Base-by-base conservation (phyloP, 2,113 vertebrate species). In the Coracopsis vasa region DNA sequence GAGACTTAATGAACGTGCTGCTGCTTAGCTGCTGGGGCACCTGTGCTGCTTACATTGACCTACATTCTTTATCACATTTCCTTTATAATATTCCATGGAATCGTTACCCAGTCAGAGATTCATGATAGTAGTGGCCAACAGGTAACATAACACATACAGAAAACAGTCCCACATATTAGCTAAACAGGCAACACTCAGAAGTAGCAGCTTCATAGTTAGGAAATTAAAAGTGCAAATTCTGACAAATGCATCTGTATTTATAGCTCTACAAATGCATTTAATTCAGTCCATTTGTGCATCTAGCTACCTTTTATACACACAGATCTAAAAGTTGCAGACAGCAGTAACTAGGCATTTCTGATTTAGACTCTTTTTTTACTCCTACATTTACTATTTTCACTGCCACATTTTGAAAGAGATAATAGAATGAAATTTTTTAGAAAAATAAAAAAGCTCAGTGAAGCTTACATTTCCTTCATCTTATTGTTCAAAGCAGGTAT, bases 401-500 rank as follows among this genome's bases (percentile, higher is more conserved):
- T 45, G 31, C 24, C 44, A 44, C 12, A 50, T 45, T 91, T 90
- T 65, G 67, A 74, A 84, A 58, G 24, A 86, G 9, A 66, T n/a
- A 79, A 62, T 47, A 51, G 19, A 51, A 73, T 61, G 14, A 65
- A 92, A 39, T 8, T 81, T 69, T 69, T 51, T 77, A 90, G 81
- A 87, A 64, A 74, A 85, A 93, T 77, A 78, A 41, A 75, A 83
- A 80, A 44, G 8, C 33, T 75, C 37, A 94, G 16, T 45, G 69
- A 94, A 0, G 0, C 7, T 45, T 85, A 12, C 31, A 17, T 37
- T 95, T 97, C 74, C 83, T 94, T 70, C n/a, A 85, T 86, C 71
- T 88, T 94, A 77, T 51, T 51, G 71, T 95, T 90, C 94, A 93
- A 92, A 95, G 77, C 61, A 86, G 66, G 50, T 90, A 96, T 66